A percentile compares a stretch with the other conserved stretches of the same genome.
phyloP scores from a whole-genome alignment of 1,140 invertebrate species.

The Stegodyphus mimosarum region DNA sequence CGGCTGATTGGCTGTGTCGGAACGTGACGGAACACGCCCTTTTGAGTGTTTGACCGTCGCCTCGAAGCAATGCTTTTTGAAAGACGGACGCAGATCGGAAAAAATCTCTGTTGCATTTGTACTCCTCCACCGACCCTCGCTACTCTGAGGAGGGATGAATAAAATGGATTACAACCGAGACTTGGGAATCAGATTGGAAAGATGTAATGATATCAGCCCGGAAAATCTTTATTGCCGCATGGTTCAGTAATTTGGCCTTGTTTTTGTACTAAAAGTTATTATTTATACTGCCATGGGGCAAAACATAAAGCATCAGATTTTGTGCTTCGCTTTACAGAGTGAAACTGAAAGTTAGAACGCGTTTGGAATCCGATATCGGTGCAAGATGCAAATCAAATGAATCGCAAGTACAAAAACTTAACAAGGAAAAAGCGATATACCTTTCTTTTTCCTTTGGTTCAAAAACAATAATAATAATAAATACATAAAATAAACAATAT shows the following conservation, averaged over 20 bases:
- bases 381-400: too few species aligned
- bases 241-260: background rate
- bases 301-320: too few species aligned
- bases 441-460: too few species aligned
- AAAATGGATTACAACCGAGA: slow-evolving; percentile 44
- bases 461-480: too few species aligned
- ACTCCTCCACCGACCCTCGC: background rate
- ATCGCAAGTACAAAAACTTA: too few species aligned
- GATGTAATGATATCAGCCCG: slow-evolving; percentile 16
- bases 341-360: too few species aligned
- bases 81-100: slow-evolving; percentile 22
- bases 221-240: slow-evolving; percentile 39
- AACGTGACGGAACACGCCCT: slow-evolving; percentile 55
- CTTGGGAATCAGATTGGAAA: background rate
- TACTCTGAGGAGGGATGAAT: slow-evolving; percentile 25
- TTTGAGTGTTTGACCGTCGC: slow-evolving; percentile 39
- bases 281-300: slow-evolving; percentile 13
- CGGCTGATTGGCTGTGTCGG: slow-evolving; percentile 55
- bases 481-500: too few species aligned
- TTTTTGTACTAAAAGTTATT: too few species aligned
- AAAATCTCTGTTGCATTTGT: slow-evolving; percentile 32
- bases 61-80: background rate
- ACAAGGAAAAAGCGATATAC: too few species aligned
- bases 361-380: too few species aligned
- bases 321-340: too few species aligned